Percentiles rank a stretch among this genome's conserved stretches.
Conservation (phyloP, 92 coral and sea anemone species). For the Bergia puertoricense region DNA sequence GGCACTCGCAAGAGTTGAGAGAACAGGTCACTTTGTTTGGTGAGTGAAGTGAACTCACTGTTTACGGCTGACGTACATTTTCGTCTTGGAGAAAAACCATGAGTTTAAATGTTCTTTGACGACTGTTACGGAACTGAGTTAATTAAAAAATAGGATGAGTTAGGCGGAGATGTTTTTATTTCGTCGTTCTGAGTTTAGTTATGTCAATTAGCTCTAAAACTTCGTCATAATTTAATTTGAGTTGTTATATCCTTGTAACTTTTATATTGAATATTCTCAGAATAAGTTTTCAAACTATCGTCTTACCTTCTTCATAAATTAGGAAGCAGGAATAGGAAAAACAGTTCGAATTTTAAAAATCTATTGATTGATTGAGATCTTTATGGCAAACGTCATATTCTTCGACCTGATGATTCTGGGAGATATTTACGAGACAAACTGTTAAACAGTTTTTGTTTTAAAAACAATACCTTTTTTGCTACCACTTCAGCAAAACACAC, state of each 20-base stretch:
- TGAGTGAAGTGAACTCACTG: slow-evolving; percentile 33
- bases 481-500: slow-evolving; percentile 74
- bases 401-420: neutral
- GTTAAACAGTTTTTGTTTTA: neutral
- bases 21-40: slow-evolving; percentile 90
- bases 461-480: neutral
- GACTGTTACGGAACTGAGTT: no score
- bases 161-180: no score
- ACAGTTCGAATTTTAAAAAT: no score
- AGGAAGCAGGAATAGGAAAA: no score
- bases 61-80: neutral
- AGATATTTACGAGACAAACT: neutral
- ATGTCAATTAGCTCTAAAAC: no score
- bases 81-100: neutral
- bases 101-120: no score
- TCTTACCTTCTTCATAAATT: neutral
- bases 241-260: neutral
- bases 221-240: neutral
- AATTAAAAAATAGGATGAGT: no score
- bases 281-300: no score
- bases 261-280: no score
- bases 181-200: no score
- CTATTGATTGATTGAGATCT: no score
- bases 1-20: slow-evolving; percentile 97
- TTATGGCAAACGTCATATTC: neutral